These are phyloP conservation scores for Tanypteryx hageni DNA, from an alignment of 2,888 invertebrate species.

Conservation along the genomic window DNA sequence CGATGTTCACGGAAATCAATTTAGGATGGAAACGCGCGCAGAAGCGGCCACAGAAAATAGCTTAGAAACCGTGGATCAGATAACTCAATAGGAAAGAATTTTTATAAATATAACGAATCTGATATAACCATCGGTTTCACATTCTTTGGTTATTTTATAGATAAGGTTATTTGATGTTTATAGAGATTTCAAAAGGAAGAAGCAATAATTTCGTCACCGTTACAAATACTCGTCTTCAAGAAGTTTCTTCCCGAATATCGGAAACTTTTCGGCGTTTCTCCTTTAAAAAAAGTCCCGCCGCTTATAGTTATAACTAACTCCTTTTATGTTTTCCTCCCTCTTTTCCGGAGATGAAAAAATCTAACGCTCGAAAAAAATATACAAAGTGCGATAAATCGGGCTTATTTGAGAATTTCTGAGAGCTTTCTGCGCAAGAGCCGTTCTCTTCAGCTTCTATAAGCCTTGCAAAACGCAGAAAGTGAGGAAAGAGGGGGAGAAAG, in stretches of 20 bases:
- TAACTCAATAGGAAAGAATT: too few relatives aligned
- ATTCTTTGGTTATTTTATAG: too few relatives aligned
- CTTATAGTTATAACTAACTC: not conserved
- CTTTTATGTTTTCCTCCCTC: not conserved
- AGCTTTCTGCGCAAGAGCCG: constrained; percentile 23
- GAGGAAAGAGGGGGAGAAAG: not conserved
- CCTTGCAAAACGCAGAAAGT: not conserved
- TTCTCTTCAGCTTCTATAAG: not conserved
- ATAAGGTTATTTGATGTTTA: too few relatives aligned
- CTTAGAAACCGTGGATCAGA: too few relatives aligned
- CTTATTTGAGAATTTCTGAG: constrained; percentile 52
- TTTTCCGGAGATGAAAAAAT: not conserved
- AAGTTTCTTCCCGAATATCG: not conserved
- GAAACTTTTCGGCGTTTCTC: not conserved
- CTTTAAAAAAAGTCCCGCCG: not conserved
- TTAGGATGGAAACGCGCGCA: too few relatives aligned
- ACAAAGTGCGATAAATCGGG: constrained; percentile 44
- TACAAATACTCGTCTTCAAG: not conserved
- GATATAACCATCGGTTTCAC: too few relatives aligned
- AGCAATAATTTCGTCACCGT: not conserved
- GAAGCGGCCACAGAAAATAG: too few relatives aligned
- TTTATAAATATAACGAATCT: too few relatives aligned
- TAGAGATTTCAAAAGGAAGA: too few relatives aligned
- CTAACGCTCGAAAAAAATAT: not conserved
- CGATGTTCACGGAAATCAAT: too few relatives aligned